Conservation (phyloP, 2,888 invertebrate species). For the Frankliniella fusca region DNA sequence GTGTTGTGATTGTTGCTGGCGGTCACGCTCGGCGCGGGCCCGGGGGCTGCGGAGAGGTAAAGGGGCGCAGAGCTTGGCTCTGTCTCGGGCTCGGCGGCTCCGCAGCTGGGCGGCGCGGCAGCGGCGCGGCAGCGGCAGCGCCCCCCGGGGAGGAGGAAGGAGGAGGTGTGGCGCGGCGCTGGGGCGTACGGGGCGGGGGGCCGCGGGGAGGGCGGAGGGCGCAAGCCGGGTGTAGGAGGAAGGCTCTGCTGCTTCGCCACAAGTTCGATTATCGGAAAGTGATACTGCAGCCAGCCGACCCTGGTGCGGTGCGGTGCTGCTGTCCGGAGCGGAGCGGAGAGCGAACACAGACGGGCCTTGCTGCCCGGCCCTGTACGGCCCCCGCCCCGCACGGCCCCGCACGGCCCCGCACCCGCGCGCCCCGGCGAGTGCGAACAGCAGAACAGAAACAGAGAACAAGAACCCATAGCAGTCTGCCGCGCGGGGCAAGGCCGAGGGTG, state of each 20-base stretch:
- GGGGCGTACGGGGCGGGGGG: no score
- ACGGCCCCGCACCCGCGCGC: no score
- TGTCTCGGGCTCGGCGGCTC: no score
- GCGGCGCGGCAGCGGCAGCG: no score
- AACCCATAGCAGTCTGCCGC: no score
- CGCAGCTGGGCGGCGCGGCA: not conserved
- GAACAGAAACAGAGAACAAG: no score
- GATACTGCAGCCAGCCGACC: not conserved
- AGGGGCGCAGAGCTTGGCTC: not conserved
- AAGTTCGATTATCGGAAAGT: slow-evolving; percentile 25
- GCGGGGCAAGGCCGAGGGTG: no score
- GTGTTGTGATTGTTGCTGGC: not conserved
- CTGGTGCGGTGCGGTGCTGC: not conserved
- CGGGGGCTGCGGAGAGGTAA: not conserved
- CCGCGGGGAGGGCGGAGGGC: not conserved
- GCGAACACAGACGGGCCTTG: not conserved
- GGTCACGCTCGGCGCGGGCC: not conserved
- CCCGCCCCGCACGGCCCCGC: no score
- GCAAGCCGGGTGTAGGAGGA: no score
- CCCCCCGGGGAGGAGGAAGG: no score
- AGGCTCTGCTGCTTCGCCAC: not conserved
- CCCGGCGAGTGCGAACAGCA: not conserved
- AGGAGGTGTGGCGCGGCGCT: no score
- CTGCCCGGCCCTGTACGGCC: no score
- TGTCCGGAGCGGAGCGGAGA: not conserved